Percentiles rank a stretch among this genome's conserved stretches.
phyloP scores from a whole-genome alignment of 2,888 invertebrate genomes.

The Machimus rusticus region DNA sequence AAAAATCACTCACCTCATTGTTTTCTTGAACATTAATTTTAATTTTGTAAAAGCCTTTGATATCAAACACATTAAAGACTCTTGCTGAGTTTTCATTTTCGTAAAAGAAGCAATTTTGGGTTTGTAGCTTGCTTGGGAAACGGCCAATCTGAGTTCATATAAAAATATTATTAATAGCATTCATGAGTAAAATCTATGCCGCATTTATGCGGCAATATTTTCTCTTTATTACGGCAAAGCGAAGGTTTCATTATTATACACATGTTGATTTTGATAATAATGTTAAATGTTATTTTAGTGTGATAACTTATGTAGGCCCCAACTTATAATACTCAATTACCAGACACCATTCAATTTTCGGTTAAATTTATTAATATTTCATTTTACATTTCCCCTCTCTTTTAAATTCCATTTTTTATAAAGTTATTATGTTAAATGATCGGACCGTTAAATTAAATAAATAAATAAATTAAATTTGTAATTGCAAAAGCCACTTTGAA shows the following conservation, averaged over 20 bases:
- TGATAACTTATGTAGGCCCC: not conserved
- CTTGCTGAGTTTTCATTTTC: not conserved
- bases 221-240: not conserved
- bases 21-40: not conserved
- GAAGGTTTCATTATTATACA: not conserved
- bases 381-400: too few species aligned
- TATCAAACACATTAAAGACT: not conserved
- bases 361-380: too few species aligned
- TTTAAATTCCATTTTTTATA: too few species aligned
- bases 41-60: not conserved
- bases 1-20: not conserved
- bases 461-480: too few species aligned
- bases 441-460: too few species aligned
- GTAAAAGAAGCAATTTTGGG: not conserved
- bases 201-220: not conserved
- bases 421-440: too few species aligned
- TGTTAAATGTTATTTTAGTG: not conserved
- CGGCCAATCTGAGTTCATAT: not conserved
- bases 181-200: not conserved
- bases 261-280: not conserved
- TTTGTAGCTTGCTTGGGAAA: not conserved
- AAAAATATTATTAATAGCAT: not conserved
- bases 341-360: too few species aligned
- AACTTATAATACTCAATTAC: too few species aligned
- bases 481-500: too few species aligned